Evolutionary conservation across 2,888 invertebrate species (phyloP).

Genomic region (Amphipoea oculea): DNA sequence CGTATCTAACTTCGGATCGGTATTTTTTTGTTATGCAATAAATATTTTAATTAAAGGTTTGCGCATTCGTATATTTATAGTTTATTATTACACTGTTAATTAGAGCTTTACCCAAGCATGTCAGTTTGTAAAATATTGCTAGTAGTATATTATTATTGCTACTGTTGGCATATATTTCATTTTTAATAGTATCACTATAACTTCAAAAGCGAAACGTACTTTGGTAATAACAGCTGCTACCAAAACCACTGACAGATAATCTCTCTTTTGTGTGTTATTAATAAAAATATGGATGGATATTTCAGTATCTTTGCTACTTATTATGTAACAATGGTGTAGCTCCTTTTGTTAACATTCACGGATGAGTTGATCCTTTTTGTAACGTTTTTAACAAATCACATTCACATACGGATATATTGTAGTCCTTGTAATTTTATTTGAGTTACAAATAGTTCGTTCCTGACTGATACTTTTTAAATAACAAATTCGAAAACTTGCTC

Average conservation of each 20-base stretch:
- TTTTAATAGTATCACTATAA: constrained; percentile 47
- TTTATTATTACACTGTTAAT: constrained; percentile 45
- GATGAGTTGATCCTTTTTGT: constrained; percentile 83
- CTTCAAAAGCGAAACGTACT: constrained; percentile 46
- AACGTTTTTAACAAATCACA: constrained; percentile 76
- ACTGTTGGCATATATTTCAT: constrained; percentile 31
- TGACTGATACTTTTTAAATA: constrained; percentile 9
- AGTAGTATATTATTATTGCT: constrained; percentile 26
- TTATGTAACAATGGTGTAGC: constrained; percentile 83
- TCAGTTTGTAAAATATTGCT: constrained; percentile 29
- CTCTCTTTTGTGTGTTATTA: constrained; percentile 89
- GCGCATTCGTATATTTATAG: constrained; percentile 14
- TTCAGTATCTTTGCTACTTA: constrained; percentile 84
- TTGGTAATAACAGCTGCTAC: constrained; percentile 83
- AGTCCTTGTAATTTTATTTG: constrained; percentile 54
- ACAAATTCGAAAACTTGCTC: background rate
- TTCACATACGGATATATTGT: constrained; percentile 53
- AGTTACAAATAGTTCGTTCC: constrained; percentile 11
- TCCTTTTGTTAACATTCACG: constrained; percentile 85
- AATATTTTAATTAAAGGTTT: constrained; percentile 51
- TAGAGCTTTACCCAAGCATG: constrained; percentile 41
- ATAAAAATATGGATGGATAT: constrained; percentile 89
- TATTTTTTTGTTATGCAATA: constrained; percentile 34
- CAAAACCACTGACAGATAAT: constrained; percentile 86
- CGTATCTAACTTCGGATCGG: constrained; percentile 11